Evolutionary conservation across 2,113 vertebrate species (phyloP).

Genomic region (Aegithalos caudatus): DNA sequence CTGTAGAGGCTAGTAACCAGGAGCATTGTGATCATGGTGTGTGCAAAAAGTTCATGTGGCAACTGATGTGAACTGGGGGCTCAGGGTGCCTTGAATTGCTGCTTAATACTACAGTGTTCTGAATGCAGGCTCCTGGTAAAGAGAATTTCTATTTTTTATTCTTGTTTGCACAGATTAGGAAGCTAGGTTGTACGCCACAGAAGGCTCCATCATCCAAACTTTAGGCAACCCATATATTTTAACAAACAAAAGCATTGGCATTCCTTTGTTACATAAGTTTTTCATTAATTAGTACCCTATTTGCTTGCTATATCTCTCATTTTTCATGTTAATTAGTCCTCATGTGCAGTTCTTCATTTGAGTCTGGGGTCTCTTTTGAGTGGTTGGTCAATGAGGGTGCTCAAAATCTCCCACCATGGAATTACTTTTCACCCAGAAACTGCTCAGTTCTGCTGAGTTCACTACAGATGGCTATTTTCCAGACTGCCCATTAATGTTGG

Average conservation of each 20-base stretch:
- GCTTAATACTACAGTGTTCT: background rate
- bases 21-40: background rate
- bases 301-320: accelerated
- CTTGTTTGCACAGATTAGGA: background rate
- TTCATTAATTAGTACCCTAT: background rate
- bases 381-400: background rate
- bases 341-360: background rate
- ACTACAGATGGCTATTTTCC: background rate
- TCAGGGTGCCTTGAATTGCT: background rate
- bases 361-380: background rate
- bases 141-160: background rate
- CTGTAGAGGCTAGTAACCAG: background rate
- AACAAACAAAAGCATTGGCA: background rate
- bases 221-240: background rate
- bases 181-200: background rate
- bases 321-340: background rate
- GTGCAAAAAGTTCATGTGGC: background rate
- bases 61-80: background rate
- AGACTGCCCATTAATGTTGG: background rate
- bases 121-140: background rate
- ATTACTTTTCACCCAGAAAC: background rate
- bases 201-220: background rate
- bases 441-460: background rate
- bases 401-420: background rate
- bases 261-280: background rate